phyloP scores from a whole-genome alignment of 1,140 invertebrate species.

The Drosophila bocqueti region DNA sequence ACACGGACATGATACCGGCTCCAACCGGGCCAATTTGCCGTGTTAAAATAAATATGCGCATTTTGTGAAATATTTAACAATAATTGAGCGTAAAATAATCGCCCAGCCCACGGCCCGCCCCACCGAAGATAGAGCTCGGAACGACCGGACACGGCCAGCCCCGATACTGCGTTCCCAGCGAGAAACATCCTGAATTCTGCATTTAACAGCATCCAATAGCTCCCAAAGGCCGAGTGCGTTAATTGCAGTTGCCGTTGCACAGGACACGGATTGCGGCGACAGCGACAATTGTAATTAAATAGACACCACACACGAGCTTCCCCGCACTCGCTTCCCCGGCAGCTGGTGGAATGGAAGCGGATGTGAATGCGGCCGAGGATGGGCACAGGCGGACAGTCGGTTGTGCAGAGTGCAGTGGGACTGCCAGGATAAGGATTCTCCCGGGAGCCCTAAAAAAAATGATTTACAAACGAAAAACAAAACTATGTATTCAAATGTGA shows the following conservation, averaged over 20 bases:
- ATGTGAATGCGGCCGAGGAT: conserved; percentile 1
- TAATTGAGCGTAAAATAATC: conserved; percentile 85
- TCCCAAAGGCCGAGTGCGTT: conserved; percentile 53
- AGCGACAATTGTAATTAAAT: conserved; percentile 84
- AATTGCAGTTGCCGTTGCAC: conserved; percentile 68
- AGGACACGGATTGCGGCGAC: conserved; percentile 80
- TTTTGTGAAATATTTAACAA: conserved; percentile 85
- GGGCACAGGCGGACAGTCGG: background rate
- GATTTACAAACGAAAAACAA: background rate
- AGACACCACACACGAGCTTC: conserved; percentile 72
- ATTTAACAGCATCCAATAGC: conserved; percentile 16
- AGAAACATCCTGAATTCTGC: conserved; percentile 33
- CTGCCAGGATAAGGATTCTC: conserved; percentile 5
- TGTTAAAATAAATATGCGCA: conserved; percentile 71
- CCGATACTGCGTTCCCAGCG: conserved; percentile 19
- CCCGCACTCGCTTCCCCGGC: background rate
- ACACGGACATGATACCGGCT: conserved; percentile 63
- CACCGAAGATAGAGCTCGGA: conserved; percentile 54
- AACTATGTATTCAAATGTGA: background rate
- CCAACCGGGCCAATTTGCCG: conserved; percentile 58
- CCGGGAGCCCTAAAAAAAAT: background rate
- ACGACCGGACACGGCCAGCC: conserved; percentile 17
- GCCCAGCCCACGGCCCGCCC: conserved; percentile 42
- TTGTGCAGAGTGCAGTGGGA: background rate
- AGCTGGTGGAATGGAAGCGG: conserved; percentile 9